These are phyloP conservation scores for Capitella teleta DNA, from an alignment of 1,140 invertebrate genomes.

Conservation along the genomic window DNA sequence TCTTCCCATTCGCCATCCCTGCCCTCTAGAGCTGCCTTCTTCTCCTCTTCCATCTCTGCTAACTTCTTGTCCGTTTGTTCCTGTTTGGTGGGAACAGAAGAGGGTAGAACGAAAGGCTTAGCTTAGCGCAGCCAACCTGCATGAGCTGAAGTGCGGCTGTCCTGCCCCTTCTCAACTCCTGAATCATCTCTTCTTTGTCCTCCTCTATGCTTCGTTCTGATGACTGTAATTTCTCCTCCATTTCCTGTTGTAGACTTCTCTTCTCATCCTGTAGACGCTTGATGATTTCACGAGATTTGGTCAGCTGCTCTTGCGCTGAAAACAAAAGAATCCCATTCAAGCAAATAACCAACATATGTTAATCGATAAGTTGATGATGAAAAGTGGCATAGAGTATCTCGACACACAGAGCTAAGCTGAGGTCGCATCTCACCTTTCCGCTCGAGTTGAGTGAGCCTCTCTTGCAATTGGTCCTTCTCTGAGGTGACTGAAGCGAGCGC, in stretches of 20 bases:
- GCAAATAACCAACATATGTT: background rate
- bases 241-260: constrained; percentile 20
- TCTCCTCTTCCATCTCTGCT: constrained; percentile 16
- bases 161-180: constrained; percentile 44
- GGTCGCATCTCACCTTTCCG: constrained; percentile 26
- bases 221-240: constrained; percentile 22
- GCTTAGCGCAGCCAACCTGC: constrained; percentile 23
- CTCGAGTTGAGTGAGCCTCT: constrained; percentile 41
- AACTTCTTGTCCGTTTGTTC: constrained; percentile 31
- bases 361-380: no score
- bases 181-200: constrained; percentile 36
- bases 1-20: constrained; percentile 5
- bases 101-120: background rate
- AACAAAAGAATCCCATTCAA: background rate
- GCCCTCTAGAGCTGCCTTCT: constrained; percentile 4
- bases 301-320: constrained; percentile 31
- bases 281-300: constrained; percentile 38
- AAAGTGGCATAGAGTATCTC: no score
- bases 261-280: constrained; percentile 35
- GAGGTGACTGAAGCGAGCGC: background rate
- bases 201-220: constrained; percentile 36
- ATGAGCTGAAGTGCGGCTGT: constrained; percentile 39
- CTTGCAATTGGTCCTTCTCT: constrained; percentile 26
- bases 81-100: constrained; percentile 16
- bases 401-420: no score